phyloP scores from a whole-genome alignment of 2,797 vertebrate genomes.

The Phyllotis vaccarum region DNA sequence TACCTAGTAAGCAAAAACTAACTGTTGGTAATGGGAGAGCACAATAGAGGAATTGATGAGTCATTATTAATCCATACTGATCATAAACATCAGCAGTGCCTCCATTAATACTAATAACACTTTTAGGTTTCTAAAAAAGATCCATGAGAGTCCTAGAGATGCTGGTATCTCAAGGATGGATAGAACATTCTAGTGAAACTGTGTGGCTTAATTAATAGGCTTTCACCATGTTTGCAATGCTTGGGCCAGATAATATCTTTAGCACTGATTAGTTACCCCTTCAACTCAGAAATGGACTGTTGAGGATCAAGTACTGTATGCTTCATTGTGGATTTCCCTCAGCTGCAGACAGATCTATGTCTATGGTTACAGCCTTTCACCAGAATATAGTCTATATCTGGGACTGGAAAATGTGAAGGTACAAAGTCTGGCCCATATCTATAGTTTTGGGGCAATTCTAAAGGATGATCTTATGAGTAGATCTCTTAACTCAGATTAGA shows the following conservation, averaged over 20 bases:
- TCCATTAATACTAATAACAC: neutral
- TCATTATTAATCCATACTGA: neutral
- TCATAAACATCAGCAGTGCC: neutral
- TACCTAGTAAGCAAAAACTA: neutral
- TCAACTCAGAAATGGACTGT: neutral
- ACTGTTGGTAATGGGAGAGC: neutral
- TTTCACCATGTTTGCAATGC: neutral
- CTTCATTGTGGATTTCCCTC: neutral
- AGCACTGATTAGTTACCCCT: neutral
- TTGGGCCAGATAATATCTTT: neutral
- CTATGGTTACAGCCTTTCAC: neutral
- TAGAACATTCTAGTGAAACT: neutral
- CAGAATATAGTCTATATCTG: neutral
- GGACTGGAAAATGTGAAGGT: neutral
- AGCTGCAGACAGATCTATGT: accelerated
- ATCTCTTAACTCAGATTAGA: neutral
- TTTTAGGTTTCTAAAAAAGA: neutral
- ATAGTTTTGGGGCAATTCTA: neutral
- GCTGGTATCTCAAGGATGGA: neutral
- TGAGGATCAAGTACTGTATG: neutral
- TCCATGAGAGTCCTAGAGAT: neutral
- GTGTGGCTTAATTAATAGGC: neutral
- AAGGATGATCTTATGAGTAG: neutral
- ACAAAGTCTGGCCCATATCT: neutral
- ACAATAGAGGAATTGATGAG: neutral